Base-by-base conservation (phyloP, 2,888 invertebrate genomes). In the Brachynemurus nebulosus region DNA sequence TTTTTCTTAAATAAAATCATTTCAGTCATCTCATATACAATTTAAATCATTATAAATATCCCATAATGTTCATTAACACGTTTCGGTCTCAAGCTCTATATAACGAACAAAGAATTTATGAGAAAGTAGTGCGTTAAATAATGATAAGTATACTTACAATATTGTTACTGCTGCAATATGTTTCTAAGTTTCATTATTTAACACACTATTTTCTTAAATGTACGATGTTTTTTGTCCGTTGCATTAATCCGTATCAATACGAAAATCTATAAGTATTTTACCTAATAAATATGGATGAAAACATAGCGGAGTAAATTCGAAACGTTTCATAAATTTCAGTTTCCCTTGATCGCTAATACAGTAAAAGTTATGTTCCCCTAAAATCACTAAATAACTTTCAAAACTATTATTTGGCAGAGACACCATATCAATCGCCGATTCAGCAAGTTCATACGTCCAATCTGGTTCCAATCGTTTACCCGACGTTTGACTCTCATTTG, bases 351-450 rank as follows among this genome's bases (percentile, higher is more conserved):
- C 88, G 53, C 76, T 78, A 51, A 89, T 69, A 58, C 81, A 83
- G 56, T 80, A 89, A 12, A 95, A 69, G 64, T 85, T 84, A 53
- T 82, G 75, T 63, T 93, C 91, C 27, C 90, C 91, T 45, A 93
- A 66, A 20, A 90, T 76, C 48, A 89, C 63, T 44, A 95, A 76
- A 48, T 76, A 78, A 6, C 82, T 77, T 64, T 71, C 79, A 63
- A 62, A 76, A 62, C 74, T 81, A 14, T 53, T 51, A 46, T 59
- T 57, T 45, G 58, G 56, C 16, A 68, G 59, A 19, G 67, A 62
- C 16, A 57, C 54, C 44, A 72, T 60, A 50, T 72, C 71, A 4
- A 71, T 48, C 11, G 68, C 59, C 19, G 63, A 60, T 56, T 73
- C 73, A 1, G 93, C 92, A 3, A 93, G 66, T 57, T 86, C 86